phyloP scores from a whole-genome alignment of 1,140 invertebrate species.

The Platyscapa corneri region DNA sequence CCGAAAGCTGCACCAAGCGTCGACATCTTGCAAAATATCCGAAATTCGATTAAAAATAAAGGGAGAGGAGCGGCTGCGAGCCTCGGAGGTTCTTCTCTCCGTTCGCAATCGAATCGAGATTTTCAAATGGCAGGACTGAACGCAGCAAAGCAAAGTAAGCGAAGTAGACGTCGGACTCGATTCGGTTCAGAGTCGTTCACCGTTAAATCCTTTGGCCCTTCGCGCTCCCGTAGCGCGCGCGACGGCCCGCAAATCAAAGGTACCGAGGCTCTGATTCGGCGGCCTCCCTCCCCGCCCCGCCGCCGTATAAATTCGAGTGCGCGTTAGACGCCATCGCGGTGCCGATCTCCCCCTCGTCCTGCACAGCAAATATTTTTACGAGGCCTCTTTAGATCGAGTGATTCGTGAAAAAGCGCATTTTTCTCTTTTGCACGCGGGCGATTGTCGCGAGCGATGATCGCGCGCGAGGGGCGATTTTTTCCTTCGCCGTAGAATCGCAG shows the following conservation, averaged over 20 bases:
- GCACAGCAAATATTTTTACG: conserved; percentile 37
- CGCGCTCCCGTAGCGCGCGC: not conserved
- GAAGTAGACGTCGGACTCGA: not conserved
- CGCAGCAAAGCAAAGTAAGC: not conserved
- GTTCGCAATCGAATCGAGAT: not conserved
- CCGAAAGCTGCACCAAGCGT: no score
- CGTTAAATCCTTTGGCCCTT: not conserved
- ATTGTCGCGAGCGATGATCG: conserved; percentile 36
- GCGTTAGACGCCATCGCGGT: conserved; percentile 10
- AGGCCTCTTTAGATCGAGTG: conserved; percentile 39
- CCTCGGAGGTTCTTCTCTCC: no score
- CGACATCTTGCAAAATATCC: no score
- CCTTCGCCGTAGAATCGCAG: conserved; percentile 7
- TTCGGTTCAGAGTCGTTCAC: not conserved
- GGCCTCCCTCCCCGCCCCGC: not conserved
- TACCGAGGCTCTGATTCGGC: not conserved
- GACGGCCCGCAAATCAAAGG: not conserved
- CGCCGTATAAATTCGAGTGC: not conserved
- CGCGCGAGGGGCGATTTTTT: conserved; percentile 16
- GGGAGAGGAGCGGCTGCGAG: no score
- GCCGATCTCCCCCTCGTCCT: conserved; percentile 17
- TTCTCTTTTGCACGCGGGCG: not conserved
- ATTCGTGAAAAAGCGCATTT: conserved; percentile 25
- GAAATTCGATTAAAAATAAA: no score
- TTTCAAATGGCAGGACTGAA: not conserved